A percentile compares a stretch with the other conserved stretches of the same genome.
phyloP scores from a whole-genome alignment of 2,797 vertebrate species.

The Simalia tracyae region DNA sequence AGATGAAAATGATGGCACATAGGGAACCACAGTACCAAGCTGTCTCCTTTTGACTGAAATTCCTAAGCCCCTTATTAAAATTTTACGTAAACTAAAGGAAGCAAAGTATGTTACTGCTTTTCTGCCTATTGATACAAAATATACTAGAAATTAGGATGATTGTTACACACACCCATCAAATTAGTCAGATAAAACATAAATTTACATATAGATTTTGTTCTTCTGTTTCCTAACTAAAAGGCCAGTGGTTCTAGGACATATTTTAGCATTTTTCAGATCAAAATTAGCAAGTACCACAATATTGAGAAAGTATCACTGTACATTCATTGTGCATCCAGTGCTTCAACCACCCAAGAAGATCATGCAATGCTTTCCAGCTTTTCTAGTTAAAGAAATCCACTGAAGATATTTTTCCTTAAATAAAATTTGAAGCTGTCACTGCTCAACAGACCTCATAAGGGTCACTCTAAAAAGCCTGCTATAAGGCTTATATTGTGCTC shows the following conservation, averaged over 20 bases:
- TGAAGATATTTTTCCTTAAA: neutral
- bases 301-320: neutral
- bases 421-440: neutral
- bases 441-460: neutral
- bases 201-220: neutral
- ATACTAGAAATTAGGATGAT: neutral
- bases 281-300: neutral
- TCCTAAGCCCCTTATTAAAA: neutral
- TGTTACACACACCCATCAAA: neutral
- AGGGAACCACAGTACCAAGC: neutral
- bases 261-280: neutral
- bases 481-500: neutral
- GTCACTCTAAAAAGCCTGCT: neutral
- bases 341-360: neutral
- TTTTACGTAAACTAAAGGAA: neutral
- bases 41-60: neutral
- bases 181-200: neutral
- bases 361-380: neutral
- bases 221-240: neutral
- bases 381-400: neutral
- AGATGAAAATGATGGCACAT: neutral
- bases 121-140: neutral
- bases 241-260: neutral
- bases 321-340: neutral
- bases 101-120: neutral